Conservation (phyloP, 2,797 vertebrate species). For the Dallia pectoralis region DNA sequence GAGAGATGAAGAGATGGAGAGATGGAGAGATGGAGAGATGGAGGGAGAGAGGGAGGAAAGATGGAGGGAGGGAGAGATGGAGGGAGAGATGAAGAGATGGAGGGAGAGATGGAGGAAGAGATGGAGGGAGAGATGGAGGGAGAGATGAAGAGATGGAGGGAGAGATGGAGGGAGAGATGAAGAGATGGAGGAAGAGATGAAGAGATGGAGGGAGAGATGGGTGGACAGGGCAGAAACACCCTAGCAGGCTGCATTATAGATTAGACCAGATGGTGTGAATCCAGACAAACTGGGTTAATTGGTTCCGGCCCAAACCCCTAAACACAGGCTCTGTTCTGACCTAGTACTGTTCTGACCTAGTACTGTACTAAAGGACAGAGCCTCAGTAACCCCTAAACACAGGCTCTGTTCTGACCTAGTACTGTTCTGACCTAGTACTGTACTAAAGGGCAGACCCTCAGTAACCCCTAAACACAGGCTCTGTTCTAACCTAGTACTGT, state of each 20-base stretch:
- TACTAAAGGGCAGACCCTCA: conserved; percentile 43
- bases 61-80: too few relatives aligned
- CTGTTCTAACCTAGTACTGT: too few relatives aligned
- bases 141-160: too few relatives aligned
- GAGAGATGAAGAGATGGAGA: conserved; percentile 13
- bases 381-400: conserved; percentile 53
- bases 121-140: too few relatives aligned
- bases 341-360: conserved; percentile 41
- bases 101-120: too few relatives aligned
- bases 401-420: neutral
- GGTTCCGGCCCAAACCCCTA: conserved; percentile 44
- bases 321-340: conserved; percentile 27
- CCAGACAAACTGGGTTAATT: conserved; percentile 56
- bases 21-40: too few relatives aligned
- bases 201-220: too few relatives aligned
- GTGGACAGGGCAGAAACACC: conserved; percentile 24
- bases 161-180: neutral
- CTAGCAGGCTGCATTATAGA: conserved; percentile 58
- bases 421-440: too few relatives aligned
- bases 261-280: conserved; percentile 53
- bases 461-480: conserved; percentile 49
- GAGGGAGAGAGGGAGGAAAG: too few relatives aligned
- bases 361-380: conserved; percentile 40
- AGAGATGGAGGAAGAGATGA: conserved; percentile 15
- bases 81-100: too few relatives aligned